A percentile compares a stretch with the other conserved stretches of the same genome.
These are phyloP conservation scores for Macrotrachela quadricornifera DNA, from an alignment of 1,140 invertebrate genomes.

Conservation along the genomic window DNA sequence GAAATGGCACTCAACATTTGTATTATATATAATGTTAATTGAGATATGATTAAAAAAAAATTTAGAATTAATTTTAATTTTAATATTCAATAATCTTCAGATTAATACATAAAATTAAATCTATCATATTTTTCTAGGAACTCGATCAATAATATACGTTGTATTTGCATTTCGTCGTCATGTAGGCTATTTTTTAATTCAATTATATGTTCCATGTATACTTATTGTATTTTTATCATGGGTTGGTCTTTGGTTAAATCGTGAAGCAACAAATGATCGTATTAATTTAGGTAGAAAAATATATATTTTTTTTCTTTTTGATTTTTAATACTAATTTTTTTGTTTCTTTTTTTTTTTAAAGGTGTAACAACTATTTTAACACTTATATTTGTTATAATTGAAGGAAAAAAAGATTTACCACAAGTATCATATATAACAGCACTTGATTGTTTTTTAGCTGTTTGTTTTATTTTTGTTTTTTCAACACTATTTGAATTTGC, in stretches of 20 bases:
- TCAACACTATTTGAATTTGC: constrained; percentile 75
- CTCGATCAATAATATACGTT: too few species aligned
- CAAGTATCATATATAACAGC: constrained; percentile 56
- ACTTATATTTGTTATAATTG: constrained; percentile 39
- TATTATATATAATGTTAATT: too few species aligned
- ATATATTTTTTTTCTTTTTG: too few species aligned
- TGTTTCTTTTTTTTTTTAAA: constrained; percentile 12
- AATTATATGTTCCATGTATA: constrained; percentile 78
- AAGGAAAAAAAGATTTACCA: constrained; percentile 36
- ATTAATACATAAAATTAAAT: too few species aligned
- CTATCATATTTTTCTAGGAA: too few species aligned
- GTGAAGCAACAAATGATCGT: constrained; percentile 39
- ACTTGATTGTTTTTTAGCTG: constrained; percentile 70
- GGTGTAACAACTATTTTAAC: constrained; percentile 41
- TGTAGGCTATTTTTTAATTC: constrained; percentile 73
- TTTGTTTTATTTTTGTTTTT: constrained; percentile 79
- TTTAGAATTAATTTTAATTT: too few species aligned
- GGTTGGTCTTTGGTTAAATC: constrained; percentile 75
- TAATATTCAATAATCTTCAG: too few species aligned
- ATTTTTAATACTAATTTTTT: too few species aligned
- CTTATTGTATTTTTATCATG: constrained; percentile 78
- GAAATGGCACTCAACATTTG: too few species aligned
- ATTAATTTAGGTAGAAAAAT: constrained; percentile 38
- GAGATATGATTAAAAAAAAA: too few species aligned
- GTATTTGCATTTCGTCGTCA: constrained; percentile 65